Percentiles rank a stretch among this genome's conserved stretches.
phyloP scores from a whole-genome alignment of 2,797 vertebrate genomes.

The Artibeus lituratus region DNA sequence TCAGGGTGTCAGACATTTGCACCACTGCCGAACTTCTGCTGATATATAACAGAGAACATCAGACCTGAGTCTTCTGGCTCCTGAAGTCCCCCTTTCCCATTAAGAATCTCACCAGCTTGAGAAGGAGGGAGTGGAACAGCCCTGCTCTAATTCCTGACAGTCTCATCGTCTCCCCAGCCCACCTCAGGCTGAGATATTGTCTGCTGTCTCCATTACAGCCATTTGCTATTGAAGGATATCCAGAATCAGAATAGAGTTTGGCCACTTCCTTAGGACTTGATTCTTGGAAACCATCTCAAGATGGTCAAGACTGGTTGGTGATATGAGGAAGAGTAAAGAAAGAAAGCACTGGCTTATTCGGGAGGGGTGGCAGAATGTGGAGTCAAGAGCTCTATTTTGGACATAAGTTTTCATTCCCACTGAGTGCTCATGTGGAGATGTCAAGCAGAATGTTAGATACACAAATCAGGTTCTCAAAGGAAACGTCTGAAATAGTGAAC shows the following conservation, averaged over 20 bases:
- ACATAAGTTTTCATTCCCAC: neutral
- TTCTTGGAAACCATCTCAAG: neutral
- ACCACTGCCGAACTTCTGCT: neutral
- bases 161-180: neutral
- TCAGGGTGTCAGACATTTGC: neutral
- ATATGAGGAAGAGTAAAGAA: neutral
- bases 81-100: neutral
- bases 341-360: neutral
- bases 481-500: neutral
- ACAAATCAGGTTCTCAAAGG: neutral
- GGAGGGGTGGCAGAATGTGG: neutral
- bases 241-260: neutral
- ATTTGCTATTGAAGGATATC: neutral
- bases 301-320: neutral
- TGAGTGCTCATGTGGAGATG: neutral
- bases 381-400: neutral
- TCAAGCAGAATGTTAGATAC: neutral
- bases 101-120: neutral
- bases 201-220: neutral
- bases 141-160: neutral
- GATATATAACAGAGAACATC: neutral
- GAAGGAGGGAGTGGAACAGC: neutral
- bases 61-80: neutral
- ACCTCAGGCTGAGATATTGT: neutral
- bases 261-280: neutral